phyloP scores from a whole-genome alignment of 2,113 vertebrate genomes.

The Grus americana region DNA sequence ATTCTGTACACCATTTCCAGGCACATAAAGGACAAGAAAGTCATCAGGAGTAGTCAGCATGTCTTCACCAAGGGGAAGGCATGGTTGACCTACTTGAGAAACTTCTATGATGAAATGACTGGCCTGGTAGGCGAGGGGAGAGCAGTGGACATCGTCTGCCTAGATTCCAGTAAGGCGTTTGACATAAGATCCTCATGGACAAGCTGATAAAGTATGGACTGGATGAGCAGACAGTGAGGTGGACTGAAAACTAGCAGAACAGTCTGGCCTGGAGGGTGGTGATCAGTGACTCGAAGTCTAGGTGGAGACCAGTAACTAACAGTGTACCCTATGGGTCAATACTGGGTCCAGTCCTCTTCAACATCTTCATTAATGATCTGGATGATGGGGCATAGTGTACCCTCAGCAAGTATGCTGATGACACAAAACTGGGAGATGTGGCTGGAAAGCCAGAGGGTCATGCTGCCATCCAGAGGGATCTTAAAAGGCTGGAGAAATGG shows the following conservation, averaged over 20 bases:
- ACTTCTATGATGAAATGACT: background rate
- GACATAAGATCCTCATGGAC: background rate
- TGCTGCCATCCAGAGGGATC: background rate
- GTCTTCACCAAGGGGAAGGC: background rate
- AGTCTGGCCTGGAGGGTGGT: no score
- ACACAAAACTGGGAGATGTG: background rate
- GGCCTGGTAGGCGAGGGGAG: background rate
- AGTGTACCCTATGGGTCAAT: background rate
- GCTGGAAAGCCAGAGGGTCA: background rate
- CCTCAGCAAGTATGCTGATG: background rate
- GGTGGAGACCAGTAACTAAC: background rate
- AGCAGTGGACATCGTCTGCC: background rate
- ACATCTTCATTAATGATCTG: background rate
- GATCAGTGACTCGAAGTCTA: background rate
- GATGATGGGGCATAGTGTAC: background rate
- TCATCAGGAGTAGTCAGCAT: background rate
- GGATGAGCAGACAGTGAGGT: background rate
- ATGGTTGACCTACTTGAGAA: background rate
- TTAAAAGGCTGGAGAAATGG: background rate
- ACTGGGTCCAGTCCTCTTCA: background rate
- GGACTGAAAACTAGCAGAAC: background rate
- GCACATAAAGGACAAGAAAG: background rate
- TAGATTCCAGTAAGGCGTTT: background rate
- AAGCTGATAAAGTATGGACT: background rate
- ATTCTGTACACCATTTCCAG: background rate